Evolutionary conservation across 2,888 invertebrate species (phyloP), one percentile per base, ranked within the genome.

Genomic region (Andrena praecox): DNA sequence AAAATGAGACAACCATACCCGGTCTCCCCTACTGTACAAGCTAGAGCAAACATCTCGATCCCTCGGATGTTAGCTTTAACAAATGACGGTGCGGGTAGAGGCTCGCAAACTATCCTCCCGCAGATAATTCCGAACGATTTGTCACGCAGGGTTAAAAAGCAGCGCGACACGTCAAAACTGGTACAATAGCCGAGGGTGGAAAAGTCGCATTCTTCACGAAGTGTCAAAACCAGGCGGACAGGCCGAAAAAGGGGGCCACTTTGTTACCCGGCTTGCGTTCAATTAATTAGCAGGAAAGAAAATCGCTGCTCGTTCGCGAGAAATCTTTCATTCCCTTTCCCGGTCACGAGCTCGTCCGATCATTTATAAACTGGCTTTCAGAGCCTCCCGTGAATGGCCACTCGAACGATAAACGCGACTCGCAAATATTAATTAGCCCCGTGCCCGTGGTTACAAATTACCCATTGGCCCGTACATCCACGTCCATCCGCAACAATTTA

Each of bases 41-140:
- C 2, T 10, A 62, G 8, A 20, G 42, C 54, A 29, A 29, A 27
- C 20, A 60, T 50, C 27, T 50, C 16, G 12, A 5, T 27, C 24
- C 16, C 42, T 27, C 2, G 42, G 71, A 35, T 24, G 60, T 52
- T 35, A 42, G 24, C 31, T 42, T 70, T 80, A 80, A 80, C 66
- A 71, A 71, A 79, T 71, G 70, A 64, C 20, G 50, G 54, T 42
- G 8, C 60, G 20, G 27, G 48, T n/a, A 12, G 54, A 62, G 54
- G 52, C 20, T 29, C n/a, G 4, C 59, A 27, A 54, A 67, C 72
- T 72, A 60, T 54, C 48, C 60, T n/a, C 54, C 31, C 29, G 60
- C n/a, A 62, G 80, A 80, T 68, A 80, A 80, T 80, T 80, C 56
- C 67, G 8, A n/a, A 33, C 63, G 67, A 80, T 80, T 80, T 80